Evolutionary conservation across 2,113 vertebrate genomes (phyloP).

Genomic region (Cyprinus carpio): DNA sequence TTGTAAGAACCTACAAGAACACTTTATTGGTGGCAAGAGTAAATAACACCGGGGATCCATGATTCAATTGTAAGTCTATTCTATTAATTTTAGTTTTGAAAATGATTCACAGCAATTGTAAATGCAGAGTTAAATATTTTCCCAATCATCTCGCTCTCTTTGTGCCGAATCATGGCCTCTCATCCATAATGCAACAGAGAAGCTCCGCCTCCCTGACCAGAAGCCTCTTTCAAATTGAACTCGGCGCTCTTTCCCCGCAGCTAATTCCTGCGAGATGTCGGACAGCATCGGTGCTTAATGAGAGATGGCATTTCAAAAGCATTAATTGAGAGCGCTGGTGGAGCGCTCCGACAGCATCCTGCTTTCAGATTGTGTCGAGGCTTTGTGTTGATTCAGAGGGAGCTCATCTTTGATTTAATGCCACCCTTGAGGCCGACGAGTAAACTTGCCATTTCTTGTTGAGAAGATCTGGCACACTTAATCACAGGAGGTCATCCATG

Average conservation of each 20-base stretch:
- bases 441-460: slow-evolving; percentile 6
- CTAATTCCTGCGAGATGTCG: slow-evolving; percentile 35
- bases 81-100: neutral
- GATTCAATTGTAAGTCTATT: neutral
- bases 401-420: slow-evolving; percentile 54
- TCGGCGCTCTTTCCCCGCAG: slow-evolving; percentile 56
- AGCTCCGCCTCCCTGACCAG: slow-evolving; percentile 7
- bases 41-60: neutral
- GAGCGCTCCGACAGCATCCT: slow-evolving; percentile 49
- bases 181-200: slow-evolving; percentile 11
- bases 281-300: slow-evolving; percentile 65
- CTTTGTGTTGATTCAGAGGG: slow-evolving; percentile 48
- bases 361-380: slow-evolving; percentile 31
- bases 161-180: neutral
- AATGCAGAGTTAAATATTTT: neutral
- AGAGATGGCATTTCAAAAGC: slow-evolving; percentile 70
- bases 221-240: slow-evolving; percentile 57
- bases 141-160: neutral
- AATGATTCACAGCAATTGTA: neutral
- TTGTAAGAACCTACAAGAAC: too few relatives aligned
- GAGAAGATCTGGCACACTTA: slow-evolving; percentile 20
- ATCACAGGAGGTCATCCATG: slow-evolving; percentile 41
- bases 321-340: slow-evolving; percentile 64
- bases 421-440: slow-evolving; percentile 32
- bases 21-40: neutral